phyloP scores from a whole-genome alignment of 2,113 vertebrate genomes.

The Semicossyphus pulcher region DNA sequence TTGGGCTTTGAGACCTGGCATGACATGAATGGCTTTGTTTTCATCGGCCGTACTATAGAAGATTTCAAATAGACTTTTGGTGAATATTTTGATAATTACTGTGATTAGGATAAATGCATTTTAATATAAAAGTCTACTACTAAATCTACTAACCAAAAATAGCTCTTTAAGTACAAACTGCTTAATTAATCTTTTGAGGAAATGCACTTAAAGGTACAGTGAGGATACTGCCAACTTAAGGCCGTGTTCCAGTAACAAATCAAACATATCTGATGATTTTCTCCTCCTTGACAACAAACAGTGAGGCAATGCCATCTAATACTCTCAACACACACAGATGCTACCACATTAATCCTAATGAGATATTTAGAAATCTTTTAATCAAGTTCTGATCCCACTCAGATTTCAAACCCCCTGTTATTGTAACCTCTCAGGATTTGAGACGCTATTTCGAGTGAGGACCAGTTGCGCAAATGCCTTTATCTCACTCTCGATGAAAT shows the following conservation, averaged over 20 bases:
- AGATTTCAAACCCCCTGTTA: constrained; percentile 47
- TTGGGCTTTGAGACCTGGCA: constrained; percentile 17
- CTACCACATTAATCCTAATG: constrained; percentile 40
- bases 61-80: constrained; percentile 10
- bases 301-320: constrained; percentile 66
- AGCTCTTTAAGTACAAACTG: neutral
- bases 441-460: constrained; percentile 15
- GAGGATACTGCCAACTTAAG: constrained; percentile 2
- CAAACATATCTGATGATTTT: constrained; percentile 42
- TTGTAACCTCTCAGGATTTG: constrained; percentile 33
- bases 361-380: constrained; percentile 62
- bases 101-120: too few species aligned
- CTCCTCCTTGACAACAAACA: constrained; percentile 62
- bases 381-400: constrained; percentile 55
- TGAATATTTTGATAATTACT: neutral
- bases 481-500: constrained; percentile 71
- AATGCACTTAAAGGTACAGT: neutral
- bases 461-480: constrained; percentile 50
- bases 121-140: too few species aligned
- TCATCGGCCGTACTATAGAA: neutral
- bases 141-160: too few species aligned
- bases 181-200: constrained; percentile 2
- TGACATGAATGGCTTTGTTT: constrained; percentile 25
- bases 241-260: constrained; percentile 55
- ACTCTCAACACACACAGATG: constrained; percentile 54